Evolutionary conservation across 2,888 invertebrate genomes (phyloP), one percentile per base, ranked within the genome.

Genomic region (Zele albiditarsus): DNA sequence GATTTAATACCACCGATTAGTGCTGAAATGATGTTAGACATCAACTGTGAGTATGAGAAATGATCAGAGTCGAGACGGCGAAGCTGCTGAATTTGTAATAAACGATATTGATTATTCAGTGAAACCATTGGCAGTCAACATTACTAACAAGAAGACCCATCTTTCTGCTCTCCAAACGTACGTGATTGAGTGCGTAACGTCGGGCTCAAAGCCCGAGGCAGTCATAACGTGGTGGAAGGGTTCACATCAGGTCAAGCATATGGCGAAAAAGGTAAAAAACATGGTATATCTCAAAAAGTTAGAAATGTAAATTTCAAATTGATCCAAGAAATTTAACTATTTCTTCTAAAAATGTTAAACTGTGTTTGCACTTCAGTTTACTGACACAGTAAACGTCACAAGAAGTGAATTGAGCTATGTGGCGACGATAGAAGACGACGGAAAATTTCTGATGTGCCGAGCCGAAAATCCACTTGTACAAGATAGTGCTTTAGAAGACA

Each of bases 191-290:
- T 97, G 97, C 89, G 92, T 94, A 86, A 95, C 95, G 77, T 93
- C 94, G 0, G 97, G 97, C 70, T 96, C 97, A 6, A 91, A 95
- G 79, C 97, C 97, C 10, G 94, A 95, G 81, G 96, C 97, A 3
- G 92, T 94, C 75, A 95, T 97, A 86, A 95, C 95, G 57, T 97
- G 97, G 97, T 97, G 95, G 95, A 96, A 96, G 89, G 95, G 95
- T 80, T 94, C 93, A 84, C 92, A 95, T 83, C 95, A 95, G 89
- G 92, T 96, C 79, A 95, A 95, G 90, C 93, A 94, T 87, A 92
- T 95, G 90, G 95, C 95, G 72, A 95, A 95, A 91, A 95, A 94
- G 90, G 96, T 96, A 90, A 94, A 95, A 23, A 8, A 12, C 38
- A 38, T 38, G 38, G 16, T 38, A 6, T 33, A 31, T 58, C 62